Evolutionary conservation across 2,888 invertebrate genomes (phyloP), one percentile per base, ranked within the genome.

Genomic region (Hedychridium roseum): DNA sequence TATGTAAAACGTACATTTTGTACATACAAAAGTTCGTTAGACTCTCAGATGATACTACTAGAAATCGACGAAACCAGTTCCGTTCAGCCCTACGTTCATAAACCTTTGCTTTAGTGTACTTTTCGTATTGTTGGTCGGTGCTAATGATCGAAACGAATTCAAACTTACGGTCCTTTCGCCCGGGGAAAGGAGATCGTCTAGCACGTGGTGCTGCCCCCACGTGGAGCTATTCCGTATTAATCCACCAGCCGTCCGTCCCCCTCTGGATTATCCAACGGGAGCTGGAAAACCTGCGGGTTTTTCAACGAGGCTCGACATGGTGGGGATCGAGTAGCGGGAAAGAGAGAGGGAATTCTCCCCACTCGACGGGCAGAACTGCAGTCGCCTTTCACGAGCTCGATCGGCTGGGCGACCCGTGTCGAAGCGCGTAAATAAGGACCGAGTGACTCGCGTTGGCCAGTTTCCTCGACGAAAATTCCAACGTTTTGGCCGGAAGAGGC

Each of bases 361-460:
- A 54, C 61, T 54, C 44, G 32, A 41, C 50, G 50, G 42, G 46
- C 40, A 60, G 59, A 60, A 58, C 50, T 57, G 54, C 64, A 65
- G 73, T 73, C 60, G 68, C 68, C 71, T 73, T 72, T 73, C 72
- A 71, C 71, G 61, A 67, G 66, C 57, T 54, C 57, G 57, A 49
- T 54, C 43, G 67, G 50, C 42, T 57, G 63, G 64, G 60, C 52
- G 59, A 37, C 42, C 30, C 15, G 9, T 21, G 18, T 36, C 32
- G 23, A 9, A 23, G 23, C 23, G 9, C 9, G 5, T 9, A 6
- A 5, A 23, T 23, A 5, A 23, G 9, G 23, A 23, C 9, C 23
- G 23, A 23, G 5, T 23, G 5, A 9, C 5, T 23, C 23, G 23
- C 9, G 23, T 23, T 23, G 5, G 5, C 9, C 23, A 9, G n/a